A percentile compares a stretch with the other conserved stretches of the same genome.
Conservation (phyloP, 2,113 vertebrate species). For the Apteryx mantelli region DNA sequence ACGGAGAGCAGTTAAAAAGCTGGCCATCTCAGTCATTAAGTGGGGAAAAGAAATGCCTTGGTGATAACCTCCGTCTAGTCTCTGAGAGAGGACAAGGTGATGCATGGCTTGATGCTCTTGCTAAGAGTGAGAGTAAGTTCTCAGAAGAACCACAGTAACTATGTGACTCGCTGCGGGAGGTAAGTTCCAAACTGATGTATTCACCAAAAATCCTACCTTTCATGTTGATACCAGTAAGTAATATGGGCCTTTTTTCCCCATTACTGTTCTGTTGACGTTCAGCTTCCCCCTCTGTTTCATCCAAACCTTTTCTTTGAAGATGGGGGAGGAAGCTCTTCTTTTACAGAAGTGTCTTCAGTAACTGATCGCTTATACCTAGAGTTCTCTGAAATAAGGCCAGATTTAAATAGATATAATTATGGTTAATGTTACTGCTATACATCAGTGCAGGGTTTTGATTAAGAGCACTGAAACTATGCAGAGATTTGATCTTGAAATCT, state of each 20-base stretch:
- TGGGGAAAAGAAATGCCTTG: background rate
- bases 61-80: background rate
- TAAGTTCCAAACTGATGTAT: background rate
- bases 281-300: background rate
- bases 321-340: background rate
- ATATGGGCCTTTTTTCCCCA: background rate
- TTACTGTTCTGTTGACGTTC: background rate
- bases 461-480: background rate
- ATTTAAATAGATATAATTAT: background rate
- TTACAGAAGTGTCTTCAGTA: background rate
- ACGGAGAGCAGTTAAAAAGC: background rate
- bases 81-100: background rate
- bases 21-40: background rate
- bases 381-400: background rate
- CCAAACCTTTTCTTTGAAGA: background rate
- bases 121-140: background rate
- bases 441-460: background rate
- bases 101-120: background rate
- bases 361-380: background rate
- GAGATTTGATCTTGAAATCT: background rate
- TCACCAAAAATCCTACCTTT: background rate
- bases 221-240: background rate
- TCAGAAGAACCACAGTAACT: background rate
- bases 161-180: background rate
- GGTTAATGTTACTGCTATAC: background rate